Conservation (phyloP, 2,113 vertebrate genomes). For the Pterocles gutturalis region DNA sequence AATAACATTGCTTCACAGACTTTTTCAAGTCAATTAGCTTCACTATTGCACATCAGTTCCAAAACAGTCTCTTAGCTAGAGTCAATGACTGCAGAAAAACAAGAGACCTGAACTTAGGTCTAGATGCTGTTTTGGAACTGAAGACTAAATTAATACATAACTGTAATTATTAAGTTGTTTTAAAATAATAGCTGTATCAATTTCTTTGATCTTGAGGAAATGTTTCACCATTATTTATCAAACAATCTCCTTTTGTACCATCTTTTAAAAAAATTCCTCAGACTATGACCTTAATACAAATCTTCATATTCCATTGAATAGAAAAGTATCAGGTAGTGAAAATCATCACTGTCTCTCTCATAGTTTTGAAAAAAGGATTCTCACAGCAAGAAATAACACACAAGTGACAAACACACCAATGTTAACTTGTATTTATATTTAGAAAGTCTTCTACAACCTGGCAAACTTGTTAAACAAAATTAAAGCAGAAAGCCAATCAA, state of each 20-base stretch:
- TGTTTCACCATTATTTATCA: not conserved
- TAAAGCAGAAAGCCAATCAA: not conserved
- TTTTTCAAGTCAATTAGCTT: constrained; percentile 20
- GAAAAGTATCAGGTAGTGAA: not conserved
- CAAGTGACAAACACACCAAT: not conserved
- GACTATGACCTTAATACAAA: not conserved
- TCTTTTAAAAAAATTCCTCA: not conserved
- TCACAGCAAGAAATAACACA: not conserved
- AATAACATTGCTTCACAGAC: not conserved
- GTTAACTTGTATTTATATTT: not conserved
- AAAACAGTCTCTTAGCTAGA: not conserved
- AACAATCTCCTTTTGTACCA: not conserved
- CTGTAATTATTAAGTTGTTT: not conserved
- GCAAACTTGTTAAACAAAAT: not conserved
- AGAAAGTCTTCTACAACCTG: not conserved
- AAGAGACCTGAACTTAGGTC: not conserved
- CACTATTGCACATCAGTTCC: not conserved
- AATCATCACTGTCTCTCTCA: not conserved
- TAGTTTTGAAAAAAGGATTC: not conserved
- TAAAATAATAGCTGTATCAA: not conserved
- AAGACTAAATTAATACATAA: not conserved
- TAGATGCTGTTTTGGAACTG: not conserved
- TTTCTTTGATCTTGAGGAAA: not conserved
- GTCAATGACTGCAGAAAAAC: not conserved
- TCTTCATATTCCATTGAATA: not conserved